Evolutionary conservation across 2,888 invertebrate species (phyloP).

Genomic region (Drosophila paranaensis): DNA sequence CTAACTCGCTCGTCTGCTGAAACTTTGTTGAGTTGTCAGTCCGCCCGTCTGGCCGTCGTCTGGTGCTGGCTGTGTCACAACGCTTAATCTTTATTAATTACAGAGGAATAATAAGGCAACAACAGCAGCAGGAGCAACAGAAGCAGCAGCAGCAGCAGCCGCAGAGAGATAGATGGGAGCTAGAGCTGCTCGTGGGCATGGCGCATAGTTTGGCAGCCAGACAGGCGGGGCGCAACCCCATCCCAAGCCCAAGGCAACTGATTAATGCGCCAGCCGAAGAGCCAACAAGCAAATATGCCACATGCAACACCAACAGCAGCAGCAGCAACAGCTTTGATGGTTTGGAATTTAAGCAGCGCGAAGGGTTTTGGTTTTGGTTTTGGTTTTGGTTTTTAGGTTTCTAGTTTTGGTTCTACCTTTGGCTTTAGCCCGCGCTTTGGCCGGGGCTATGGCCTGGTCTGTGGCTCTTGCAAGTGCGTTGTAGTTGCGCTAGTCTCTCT

Average conservation of each 20-base stretch:
- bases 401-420: conserved; percentile 12
- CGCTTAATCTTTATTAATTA: conserved; percentile 84
- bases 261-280: conserved; percentile 54
- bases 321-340: conserved; percentile 36
- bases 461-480: conserved; percentile 44
- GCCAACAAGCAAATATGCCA: conserved; percentile 76
- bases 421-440: conserved; percentile 1
- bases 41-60: conserved; percentile 12
- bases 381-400: conserved; percentile 27
- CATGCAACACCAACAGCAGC: conserved; percentile 55
- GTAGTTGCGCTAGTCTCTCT: conserved; percentile 29
- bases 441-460: background rate
- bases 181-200: conserved; percentile 46
- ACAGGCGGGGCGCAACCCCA: conserved; percentile 33
- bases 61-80: conserved; percentile 71
- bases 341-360: conserved; percentile 59
- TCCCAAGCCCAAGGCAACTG: conserved; percentile 41
- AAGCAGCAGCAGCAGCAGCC: conserved; percentile 24
- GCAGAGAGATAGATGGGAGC: conserved; percentile 52
- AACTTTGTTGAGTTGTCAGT: conserved; percentile 36
- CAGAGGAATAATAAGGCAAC: conserved; percentile 79
- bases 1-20: conserved; percentile 28
- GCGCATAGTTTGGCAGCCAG: conserved; percentile 59
- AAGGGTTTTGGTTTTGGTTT: conserved; percentile 41
- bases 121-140: conserved; percentile 17